These are phyloP conservation scores for Florisuga fusca DNA, from an alignment of 2,797 vertebrate species.

Conservation along the genomic window DNA sequence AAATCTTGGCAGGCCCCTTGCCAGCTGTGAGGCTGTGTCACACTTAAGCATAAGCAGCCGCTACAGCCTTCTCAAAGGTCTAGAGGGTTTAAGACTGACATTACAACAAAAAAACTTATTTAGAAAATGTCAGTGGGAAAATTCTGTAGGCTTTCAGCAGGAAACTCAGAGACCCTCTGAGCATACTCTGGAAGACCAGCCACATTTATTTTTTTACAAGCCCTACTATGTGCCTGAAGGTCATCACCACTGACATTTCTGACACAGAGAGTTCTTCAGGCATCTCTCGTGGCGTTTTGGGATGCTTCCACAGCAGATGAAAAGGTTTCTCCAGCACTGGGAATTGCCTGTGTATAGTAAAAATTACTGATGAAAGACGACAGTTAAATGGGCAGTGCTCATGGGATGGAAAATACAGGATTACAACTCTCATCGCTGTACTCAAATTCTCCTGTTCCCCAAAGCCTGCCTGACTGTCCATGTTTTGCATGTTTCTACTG, in stretches of 20 bases:
- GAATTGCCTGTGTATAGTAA: neutral
- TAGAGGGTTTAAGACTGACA: neutral
- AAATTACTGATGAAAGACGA: conserved; percentile 7
- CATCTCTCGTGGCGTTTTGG: neutral
- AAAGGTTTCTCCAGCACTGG: neutral
- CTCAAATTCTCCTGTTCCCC: neutral
- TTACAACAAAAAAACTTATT: neutral
- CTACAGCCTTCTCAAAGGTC: conserved; percentile 2
- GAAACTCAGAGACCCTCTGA: neutral
- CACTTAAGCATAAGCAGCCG: neutral
- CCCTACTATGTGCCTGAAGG: neutral
- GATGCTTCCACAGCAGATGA: neutral
- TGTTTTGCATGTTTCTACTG: neutral
- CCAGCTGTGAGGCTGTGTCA: neutral
- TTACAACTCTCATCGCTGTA: neutral
- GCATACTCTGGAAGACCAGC: neutral
- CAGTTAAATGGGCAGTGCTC: neutral
- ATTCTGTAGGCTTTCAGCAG: neutral
- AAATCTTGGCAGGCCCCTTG: neutral
- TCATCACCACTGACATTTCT: neutral
- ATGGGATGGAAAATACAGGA: neutral
- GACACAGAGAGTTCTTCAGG: neutral
- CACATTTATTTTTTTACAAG: neutral
- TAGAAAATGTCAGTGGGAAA: neutral
- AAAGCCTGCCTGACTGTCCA: accelerated